Evolutionary conservation across 1,140 invertebrate genomes (phyloP).

Genomic region (Campodea augens): DNA sequence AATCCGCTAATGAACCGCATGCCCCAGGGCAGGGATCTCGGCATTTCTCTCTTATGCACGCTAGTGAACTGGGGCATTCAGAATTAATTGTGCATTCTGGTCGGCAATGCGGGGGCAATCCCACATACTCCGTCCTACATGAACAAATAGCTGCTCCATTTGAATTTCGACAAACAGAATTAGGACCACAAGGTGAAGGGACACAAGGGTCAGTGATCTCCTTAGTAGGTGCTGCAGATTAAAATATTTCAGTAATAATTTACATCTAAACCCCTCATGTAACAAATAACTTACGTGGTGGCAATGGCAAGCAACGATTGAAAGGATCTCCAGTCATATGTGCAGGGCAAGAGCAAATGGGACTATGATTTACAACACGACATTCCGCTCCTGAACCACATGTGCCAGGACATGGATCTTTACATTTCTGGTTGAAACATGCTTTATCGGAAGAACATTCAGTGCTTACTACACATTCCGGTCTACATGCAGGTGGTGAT

Average conservation of each 20-base stretch:
- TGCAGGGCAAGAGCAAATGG: slow-evolving; percentile 32
- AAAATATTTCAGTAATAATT: slow-evolving; percentile 2
- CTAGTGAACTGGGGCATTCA: slow-evolving; percentile 29
- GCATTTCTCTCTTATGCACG: slow-evolving; percentile 42
- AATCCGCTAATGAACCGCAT: slow-evolving; percentile 46
- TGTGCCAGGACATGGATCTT: slow-evolving; percentile 40
- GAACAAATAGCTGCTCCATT: slow-evolving; percentile 40
- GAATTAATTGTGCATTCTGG: slow-evolving; percentile 34
- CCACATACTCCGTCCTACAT: slow-evolving; percentile 29
- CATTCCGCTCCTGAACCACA: slow-evolving; percentile 38
- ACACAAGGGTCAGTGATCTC: slow-evolving; percentile 30
- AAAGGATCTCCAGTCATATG: slow-evolving; percentile 34
- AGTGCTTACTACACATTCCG: slow-evolving; percentile 41
- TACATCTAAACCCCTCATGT: not conserved
- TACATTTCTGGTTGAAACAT: slow-evolving; percentile 43
- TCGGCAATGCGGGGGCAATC: slow-evolving; percentile 30
- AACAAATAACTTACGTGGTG: slow-evolving; percentile 6
- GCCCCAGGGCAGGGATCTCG: slow-evolving; percentile 44
- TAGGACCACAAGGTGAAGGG: slow-evolving; percentile 48
- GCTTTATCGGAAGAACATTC: slow-evolving; percentile 38
- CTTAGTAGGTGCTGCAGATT: slow-evolving; percentile 21
- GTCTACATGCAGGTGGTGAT: slow-evolving; percentile 37
- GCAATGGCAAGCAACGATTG: slow-evolving; percentile 26
- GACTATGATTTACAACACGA: slow-evolving; percentile 32
- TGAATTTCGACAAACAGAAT: slow-evolving; percentile 38